These are phyloP conservation scores for Xestobium rufovillosum DNA, from an alignment of 2,888 invertebrate genomes.

Conservation along the genomic window DNA sequence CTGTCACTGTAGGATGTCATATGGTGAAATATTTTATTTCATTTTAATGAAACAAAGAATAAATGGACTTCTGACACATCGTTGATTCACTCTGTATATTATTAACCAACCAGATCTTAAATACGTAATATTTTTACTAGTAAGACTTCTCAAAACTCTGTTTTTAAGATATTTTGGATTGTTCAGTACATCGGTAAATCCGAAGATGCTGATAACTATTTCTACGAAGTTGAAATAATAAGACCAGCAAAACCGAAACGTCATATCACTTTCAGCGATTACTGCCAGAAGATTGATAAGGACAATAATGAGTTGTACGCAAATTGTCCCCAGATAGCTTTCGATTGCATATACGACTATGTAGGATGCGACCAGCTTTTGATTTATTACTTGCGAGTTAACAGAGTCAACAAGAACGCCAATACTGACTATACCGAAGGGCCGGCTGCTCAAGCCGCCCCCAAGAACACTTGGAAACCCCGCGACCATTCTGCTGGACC, in stretches of 20 bases:
- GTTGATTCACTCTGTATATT: too few relatives aligned
- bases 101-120: too few relatives aligned
- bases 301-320: conserved; percentile 22
- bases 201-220: conserved; percentile 22
- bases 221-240: conserved; percentile 27
- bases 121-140: too few relatives aligned
- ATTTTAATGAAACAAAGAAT: too few relatives aligned
- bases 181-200: conserved; percentile 25
- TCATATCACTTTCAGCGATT: conserved; percentile 24
- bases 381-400: conserved; percentile 25
- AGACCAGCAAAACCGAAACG: conserved; percentile 20
- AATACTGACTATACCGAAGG: conserved; percentile 5
- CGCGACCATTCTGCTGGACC: too few relatives aligned
- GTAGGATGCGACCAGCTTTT: conserved; percentile 23
- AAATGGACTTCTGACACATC: too few relatives aligned
- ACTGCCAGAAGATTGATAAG: conserved; percentile 24
- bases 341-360: conserved; percentile 21
- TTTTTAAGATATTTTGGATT: conserved; percentile 25
- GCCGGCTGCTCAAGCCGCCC: not conserved
- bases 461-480: not conserved
- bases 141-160: too few relatives aligned
- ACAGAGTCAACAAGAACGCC: conserved; percentile 8
- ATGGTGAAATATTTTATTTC: too few relatives aligned
- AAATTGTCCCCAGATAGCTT: conserved; percentile 21
- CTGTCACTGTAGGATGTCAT: too few relatives aligned